phyloP scores from a whole-genome alignment of 2,888 invertebrate species.

The Diaperis boleti region DNA sequence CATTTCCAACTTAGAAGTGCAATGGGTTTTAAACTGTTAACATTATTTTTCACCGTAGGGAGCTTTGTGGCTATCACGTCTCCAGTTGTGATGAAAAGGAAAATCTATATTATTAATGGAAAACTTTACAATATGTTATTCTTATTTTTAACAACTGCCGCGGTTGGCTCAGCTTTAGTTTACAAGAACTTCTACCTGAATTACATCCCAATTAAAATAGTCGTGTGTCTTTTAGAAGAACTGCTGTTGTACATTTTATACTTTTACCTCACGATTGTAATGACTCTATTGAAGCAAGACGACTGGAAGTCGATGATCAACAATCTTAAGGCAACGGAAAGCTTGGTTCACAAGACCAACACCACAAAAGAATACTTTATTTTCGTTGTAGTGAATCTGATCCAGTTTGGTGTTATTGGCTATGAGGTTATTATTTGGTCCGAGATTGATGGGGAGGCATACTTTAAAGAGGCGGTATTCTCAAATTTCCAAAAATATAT shows the following conservation, averaged over 20 bases:
- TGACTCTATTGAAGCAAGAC: neutral
- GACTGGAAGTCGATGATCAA: neutral
- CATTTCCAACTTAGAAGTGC: neutral
- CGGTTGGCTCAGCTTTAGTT: neutral
- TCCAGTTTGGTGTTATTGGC: neutral
- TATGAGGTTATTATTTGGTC: neutral
- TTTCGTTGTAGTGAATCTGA: neutral
- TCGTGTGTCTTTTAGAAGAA: slow-evolving; percentile 1
- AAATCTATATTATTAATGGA: neutral
- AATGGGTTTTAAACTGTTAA: slow-evolving; percentile 5
- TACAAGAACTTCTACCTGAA: neutral
- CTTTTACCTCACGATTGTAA: neutral
- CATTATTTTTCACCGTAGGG: neutral
- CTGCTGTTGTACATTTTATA: neutral
- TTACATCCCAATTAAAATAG: slow-evolving; percentile 4
- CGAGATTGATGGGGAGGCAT: neutral
- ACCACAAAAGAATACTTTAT: neutral
- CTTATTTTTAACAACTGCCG: neutral
- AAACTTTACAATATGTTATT: neutral
- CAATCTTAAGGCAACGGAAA: neutral
- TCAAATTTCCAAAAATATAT: neutral
- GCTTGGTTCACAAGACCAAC: neutral
- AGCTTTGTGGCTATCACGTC: slow-evolving; percentile 5
- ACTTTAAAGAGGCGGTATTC: neutral
- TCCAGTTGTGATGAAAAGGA: neutral